Conservation (phyloP, 2,888 invertebrate genomes). For the Dimorphilus gyrociliatus region DNA sequence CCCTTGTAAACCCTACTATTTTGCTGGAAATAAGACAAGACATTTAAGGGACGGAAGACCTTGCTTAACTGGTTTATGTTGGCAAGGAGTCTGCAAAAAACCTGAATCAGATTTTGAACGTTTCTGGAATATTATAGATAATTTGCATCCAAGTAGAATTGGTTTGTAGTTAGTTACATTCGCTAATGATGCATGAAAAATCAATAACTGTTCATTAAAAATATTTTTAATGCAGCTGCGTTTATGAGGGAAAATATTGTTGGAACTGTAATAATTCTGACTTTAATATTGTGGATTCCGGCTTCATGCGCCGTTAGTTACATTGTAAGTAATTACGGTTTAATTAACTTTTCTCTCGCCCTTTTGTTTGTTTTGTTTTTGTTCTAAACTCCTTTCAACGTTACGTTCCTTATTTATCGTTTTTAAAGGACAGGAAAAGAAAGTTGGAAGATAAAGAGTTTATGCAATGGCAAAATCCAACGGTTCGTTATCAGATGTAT, state of each 20-base stretch:
- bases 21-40: not conserved
- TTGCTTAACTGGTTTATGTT: conserved; percentile 86
- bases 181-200: no score
- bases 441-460: conserved; percentile 11
- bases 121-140: conserved; percentile 92
- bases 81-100: conserved; percentile 75
- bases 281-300: conserved; percentile 86
- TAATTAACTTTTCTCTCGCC: conserved; percentile 5
- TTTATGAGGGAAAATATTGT: conserved; percentile 44
- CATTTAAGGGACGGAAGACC: conserved; percentile 41
- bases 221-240: conserved; percentile 19
- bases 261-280: conserved; percentile 72
- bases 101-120: conserved; percentile 84
- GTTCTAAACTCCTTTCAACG: not conserved
- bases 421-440: conserved; percentile 16
- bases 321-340: conserved; percentile 42
- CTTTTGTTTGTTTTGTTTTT: not conserved
- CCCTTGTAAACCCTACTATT: conserved; percentile 5
- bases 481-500: conserved; percentile 9
- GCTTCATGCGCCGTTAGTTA: conserved; percentile 63
- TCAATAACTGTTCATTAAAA: not conserved
- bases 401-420: not conserved
- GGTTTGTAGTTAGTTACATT: conserved; percentile 38
- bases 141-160: conserved; percentile 44
- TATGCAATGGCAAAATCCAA: conserved; percentile 12